Conservation (phyloP, 2,797 vertebrate genomes). For the Bucorvus abyssinicus region DNA sequence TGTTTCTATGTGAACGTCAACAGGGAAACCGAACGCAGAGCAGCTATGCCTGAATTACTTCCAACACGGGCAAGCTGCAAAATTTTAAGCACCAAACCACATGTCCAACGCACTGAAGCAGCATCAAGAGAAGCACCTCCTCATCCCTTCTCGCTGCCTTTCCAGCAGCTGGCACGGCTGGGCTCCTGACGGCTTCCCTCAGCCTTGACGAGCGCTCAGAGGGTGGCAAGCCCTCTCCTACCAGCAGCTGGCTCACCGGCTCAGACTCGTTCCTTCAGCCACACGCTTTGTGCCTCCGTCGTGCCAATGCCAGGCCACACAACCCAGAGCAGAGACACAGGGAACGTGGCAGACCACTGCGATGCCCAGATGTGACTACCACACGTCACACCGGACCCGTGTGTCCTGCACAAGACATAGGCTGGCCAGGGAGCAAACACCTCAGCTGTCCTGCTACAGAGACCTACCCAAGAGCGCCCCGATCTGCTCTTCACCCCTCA, state of each 20-base stretch:
- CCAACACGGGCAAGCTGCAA: background rate
- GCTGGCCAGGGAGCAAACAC: background rate
- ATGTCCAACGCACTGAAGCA: rapidly evolving
- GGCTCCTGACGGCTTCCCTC: rapidly evolving
- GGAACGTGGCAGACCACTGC: background rate
- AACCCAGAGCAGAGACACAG: background rate
- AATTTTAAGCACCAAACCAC: background rate
- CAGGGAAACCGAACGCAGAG: background rate
- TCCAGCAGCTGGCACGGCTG: rapidly evolving
- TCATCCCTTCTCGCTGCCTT: rapidly evolving
- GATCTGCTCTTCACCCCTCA: background rate
- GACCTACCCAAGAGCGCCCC: background rate
- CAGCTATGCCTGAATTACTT: background rate
- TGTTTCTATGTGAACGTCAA: background rate
- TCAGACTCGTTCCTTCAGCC: background rate
- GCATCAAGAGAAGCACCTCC: background rate
- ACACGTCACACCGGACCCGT: background rate
- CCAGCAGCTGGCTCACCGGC: background rate
- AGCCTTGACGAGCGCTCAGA: rapidly evolving
- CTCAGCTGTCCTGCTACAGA: background rate
- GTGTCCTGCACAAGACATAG: rapidly evolving
- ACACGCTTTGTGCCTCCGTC: rapidly evolving
- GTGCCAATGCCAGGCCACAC: background rate
- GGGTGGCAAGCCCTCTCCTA: background rate
- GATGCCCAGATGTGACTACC: rapidly evolving